Evolutionary conservation across 2,113 vertebrate genomes (phyloP).

Genomic region (Petromus typicus): DNA sequence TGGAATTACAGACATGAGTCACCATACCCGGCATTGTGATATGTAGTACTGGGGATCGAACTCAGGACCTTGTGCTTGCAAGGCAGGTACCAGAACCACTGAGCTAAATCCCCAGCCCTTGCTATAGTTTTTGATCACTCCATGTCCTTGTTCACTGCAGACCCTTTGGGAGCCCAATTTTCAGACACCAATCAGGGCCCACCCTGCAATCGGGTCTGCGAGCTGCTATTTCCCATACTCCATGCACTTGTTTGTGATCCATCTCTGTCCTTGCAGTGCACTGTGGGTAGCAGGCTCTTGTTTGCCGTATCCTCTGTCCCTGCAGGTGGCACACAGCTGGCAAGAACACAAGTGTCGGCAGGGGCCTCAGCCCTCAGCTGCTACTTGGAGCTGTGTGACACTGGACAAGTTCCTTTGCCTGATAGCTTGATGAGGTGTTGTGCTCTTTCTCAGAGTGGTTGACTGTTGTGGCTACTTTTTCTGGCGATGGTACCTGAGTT

Average conservation of each 20-base stretch:
- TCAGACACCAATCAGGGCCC: neutral
- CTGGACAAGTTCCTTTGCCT: neutral
- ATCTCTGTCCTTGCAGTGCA: neutral
- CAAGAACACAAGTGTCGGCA: neutral
- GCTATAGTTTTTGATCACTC: no score
- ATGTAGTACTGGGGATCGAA: no score
- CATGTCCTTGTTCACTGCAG: neutral
- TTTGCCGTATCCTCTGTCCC: accelerated
- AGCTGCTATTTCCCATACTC: neutral
- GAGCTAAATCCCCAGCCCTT: no score
- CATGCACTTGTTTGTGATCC: neutral
- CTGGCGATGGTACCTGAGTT: neutral
- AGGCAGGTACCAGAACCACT: no score
- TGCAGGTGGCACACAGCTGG: neutral
- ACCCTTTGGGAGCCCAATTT: no score
- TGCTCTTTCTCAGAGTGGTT: neutral
- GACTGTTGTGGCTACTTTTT: neutral
- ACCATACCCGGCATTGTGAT: no score
- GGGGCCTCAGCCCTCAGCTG: neutral
- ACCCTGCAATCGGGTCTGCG: neutral
- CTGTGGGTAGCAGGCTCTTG: neutral
- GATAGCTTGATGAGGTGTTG: no score
- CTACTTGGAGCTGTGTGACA: neutral
- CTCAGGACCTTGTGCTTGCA: no score
- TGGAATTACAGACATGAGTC: no score